Base-by-base conservation (phyloP, 2,797 vertebrate species). In the Sebastes hubbsi region DNA sequence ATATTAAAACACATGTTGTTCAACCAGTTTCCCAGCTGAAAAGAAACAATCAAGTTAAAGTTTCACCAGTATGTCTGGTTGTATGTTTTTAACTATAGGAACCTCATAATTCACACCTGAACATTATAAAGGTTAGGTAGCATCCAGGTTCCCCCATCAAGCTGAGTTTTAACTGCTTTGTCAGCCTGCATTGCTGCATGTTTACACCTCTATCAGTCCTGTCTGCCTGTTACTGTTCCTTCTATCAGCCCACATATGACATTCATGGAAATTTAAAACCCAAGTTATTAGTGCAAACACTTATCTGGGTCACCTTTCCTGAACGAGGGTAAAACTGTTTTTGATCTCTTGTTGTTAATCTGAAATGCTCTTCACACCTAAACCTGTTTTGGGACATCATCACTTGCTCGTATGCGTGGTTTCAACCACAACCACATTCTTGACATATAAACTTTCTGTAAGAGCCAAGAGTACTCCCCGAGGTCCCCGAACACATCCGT, bases 211-310 rank as follows among this genome's bases (percentile, higher is more conserved):
- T 18, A 32, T 77, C 61, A 36, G 36, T 5, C 16, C 32, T 36
- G 34, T 42, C 65, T 34, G 24, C 18, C n/a, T 64, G 49, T 25
- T n/a, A 14, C 16, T 14, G 13, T 16, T 73, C 30, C 4, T 16
- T 55, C 34, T 42, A 63, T 42, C n/a, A n/a, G n/a, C 78, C 65
- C 3, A 2, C 38, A 60, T 61, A 1, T 68, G 12, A 83, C 36
- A 11, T 16, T 34, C 12, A 8, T 3, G 38, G 49, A 69, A 58
- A 74, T 22, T 30, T n/a, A 20, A 65, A 70, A 3, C 27, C 3
- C 4, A 18, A 55, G 81, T 78, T 81, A 56, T 58, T 65, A 12
- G 32, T 81, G 11, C 14, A 80, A 89, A 88, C 83, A 76, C 25
- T 25, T 2, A 49, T 5, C 38, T 36, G 34, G 55, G 73, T 76